Evolutionary conservation across 2,113 vertebrate species (phyloP).

Genomic region (Cyphomyrus plagiostoma): DNA sequence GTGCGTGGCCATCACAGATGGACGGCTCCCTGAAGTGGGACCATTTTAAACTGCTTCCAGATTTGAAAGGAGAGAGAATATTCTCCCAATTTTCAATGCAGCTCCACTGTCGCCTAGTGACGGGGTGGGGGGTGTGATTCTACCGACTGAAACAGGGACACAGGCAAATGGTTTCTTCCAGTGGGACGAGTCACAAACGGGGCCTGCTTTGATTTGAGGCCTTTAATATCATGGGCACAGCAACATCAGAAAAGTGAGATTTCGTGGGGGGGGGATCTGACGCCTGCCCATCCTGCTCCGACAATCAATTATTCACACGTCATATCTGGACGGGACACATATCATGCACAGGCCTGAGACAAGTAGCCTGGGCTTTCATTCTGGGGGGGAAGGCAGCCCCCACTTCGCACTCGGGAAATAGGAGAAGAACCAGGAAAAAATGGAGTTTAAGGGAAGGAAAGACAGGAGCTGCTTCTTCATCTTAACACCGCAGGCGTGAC

Average conservation of each 20-base stretch:
- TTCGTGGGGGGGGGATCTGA: slow-evolving; percentile 60
- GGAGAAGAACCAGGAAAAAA: slow-evolving; percentile 39
- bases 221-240: slow-evolving; percentile 53
- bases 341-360: slow-evolving; percentile 60
- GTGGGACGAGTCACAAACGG: slow-evolving; percentile 47
- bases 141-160: slow-evolving; percentile 42
- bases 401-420: slow-evolving; percentile 33
- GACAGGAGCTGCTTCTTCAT: slow-evolving; percentile 5
- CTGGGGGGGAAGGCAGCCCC: slow-evolving; percentile 48
- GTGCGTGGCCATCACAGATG: slow-evolving; percentile 39
- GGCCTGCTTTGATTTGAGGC: slow-evolving; percentile 47
- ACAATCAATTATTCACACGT: slow-evolving; percentile 76
- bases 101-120: slow-evolving; percentile 60
- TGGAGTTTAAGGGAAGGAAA: neutral
- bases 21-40: slow-evolving; percentile 53
- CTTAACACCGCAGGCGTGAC: neutral
- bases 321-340: slow-evolving; percentile 59
- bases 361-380: slow-evolving; percentile 47
- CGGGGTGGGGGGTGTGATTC: slow-evolving; percentile 53
- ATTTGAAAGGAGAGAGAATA: slow-evolving; percentile 50
- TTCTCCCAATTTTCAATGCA: slow-evolving; percentile 56
- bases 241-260: slow-evolving; percentile 76
- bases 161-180: slow-evolving; percentile 49
- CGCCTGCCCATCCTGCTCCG: slow-evolving; percentile 55
- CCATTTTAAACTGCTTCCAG: slow-evolving; percentile 43